phyloP scores from a whole-genome alignment of 1,140 invertebrate species.

The Procambarus virginalis region DNA sequence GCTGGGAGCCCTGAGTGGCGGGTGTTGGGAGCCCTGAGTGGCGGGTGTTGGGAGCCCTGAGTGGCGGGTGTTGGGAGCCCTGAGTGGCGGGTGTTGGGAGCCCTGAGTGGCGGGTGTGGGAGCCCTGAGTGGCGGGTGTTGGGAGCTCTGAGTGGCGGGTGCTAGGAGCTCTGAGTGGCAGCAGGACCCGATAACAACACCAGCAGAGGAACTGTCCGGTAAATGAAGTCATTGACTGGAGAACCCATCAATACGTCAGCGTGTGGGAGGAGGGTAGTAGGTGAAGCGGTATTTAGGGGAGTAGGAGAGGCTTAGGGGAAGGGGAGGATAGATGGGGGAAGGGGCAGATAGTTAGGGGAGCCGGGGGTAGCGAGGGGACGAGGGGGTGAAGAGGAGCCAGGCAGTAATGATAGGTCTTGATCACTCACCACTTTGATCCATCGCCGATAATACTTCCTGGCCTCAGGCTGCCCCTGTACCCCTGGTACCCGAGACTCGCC shows the following conservation, averaged over 20 bases:
- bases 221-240: not conserved
- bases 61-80: no score
- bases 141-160: no score
- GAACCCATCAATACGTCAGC: not conserved
- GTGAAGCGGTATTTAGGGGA: not conserved
- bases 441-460: slow-evolving; percentile 32
- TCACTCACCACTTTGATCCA: slow-evolving; percentile 35
- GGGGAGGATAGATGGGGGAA: not conserved
- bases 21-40: no score
- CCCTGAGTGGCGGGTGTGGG: no score
- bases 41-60: no score
- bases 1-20: no score
- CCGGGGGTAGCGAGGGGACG: not conserved
- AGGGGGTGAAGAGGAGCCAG: not conserved
- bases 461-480: not conserved
- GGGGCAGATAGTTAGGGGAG: not conserved
- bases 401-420: slow-evolving; percentile 30
- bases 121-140: no score
- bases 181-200: no score
- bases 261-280: not conserved
- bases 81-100: no score
- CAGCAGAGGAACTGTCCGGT: no score
- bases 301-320: not conserved
- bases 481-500: no score
- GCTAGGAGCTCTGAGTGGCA: no score